A percentile compares a stretch with the other conserved stretches of the same genome.
Evolutionary conservation across 1,140 invertebrate genomes (phyloP).

Genomic region (Diorhabda sublineata): DNA sequence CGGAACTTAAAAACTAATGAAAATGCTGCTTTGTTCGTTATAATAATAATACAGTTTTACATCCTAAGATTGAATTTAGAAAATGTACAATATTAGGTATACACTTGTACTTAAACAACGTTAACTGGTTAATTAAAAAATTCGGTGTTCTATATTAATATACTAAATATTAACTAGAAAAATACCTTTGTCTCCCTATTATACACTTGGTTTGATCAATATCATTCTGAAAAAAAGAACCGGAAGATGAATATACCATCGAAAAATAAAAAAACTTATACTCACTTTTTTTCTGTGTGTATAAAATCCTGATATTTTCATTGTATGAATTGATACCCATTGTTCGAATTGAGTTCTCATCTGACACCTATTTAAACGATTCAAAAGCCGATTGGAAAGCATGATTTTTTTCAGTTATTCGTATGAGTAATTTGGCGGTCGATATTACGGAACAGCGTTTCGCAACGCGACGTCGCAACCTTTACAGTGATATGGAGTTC

Average conservation of each 20-base stretch:
- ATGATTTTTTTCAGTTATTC: background rate
- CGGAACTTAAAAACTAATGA: too few species aligned
- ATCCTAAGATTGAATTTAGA: background rate
- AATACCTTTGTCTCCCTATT: constrained; percentile 27
- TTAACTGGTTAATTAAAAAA: background rate
- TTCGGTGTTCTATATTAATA: background rate
- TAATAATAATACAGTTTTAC: background rate
- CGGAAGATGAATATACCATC: background rate
- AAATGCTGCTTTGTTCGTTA: too few species aligned
- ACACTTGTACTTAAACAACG: background rate
- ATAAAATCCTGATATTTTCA: background rate
- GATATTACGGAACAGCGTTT: constrained; percentile 4
- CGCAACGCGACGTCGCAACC: background rate
- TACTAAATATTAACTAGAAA: background rate
- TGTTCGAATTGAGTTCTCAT: constrained; percentile 16
- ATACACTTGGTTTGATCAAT: constrained; percentile 11
- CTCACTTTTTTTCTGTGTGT: constrained; percentile 13
- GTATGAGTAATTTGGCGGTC: constrained; percentile 4
- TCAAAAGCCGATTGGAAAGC: constrained; percentile 13
- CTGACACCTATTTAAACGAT: constrained; percentile 15
- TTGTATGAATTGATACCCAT: constrained; percentile 11
- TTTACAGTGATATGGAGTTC: too few species aligned
- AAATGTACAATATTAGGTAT: background rate
- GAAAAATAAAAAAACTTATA: background rate
- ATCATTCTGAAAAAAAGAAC: constrained; percentile 19